These are phyloP conservation scores for Ditula angustiorana DNA, from an alignment of 2,888 invertebrate species.

Conservation along the genomic window DNA sequence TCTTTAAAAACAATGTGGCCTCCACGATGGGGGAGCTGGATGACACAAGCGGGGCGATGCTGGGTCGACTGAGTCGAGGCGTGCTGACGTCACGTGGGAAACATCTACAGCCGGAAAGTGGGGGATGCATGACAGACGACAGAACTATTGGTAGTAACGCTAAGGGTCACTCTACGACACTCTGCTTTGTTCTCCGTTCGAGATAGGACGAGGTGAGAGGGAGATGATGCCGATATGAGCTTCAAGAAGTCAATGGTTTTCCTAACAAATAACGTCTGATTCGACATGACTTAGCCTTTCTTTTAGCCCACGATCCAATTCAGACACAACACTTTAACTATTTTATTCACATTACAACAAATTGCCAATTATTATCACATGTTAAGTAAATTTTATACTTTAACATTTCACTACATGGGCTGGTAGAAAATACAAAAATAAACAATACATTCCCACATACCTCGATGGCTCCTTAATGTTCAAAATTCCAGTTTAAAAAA, in stretches of 20 bases:
- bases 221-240: background rate
- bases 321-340: background rate
- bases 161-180: constrained; percentile 69
- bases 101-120: constrained; percentile 58
- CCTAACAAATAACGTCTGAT: background rate
- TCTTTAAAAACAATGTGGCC: constrained; percentile 40
- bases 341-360: background rate
- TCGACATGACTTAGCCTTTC: background rate
- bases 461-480: background rate
- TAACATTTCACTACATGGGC: too few species aligned
- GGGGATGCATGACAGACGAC: constrained; percentile 74
- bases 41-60: constrained; percentile 55
- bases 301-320: background rate
- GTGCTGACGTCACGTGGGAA: constrained; percentile 52
- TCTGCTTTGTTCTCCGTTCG: constrained; percentile 41
- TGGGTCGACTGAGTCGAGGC: constrained; percentile 40
- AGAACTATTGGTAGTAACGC: constrained; percentile 59
- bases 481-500: background rate
- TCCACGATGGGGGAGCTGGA: constrained; percentile 28
- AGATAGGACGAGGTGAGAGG: background rate
- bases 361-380: background rate
- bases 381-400: too few species aligned
- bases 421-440: background rate
- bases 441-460: background rate
- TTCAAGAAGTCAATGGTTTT: background rate